Base-by-base conservation (phyloP, 1,140 invertebrate genomes). In the Neomicropteryx cornuta region DNA sequence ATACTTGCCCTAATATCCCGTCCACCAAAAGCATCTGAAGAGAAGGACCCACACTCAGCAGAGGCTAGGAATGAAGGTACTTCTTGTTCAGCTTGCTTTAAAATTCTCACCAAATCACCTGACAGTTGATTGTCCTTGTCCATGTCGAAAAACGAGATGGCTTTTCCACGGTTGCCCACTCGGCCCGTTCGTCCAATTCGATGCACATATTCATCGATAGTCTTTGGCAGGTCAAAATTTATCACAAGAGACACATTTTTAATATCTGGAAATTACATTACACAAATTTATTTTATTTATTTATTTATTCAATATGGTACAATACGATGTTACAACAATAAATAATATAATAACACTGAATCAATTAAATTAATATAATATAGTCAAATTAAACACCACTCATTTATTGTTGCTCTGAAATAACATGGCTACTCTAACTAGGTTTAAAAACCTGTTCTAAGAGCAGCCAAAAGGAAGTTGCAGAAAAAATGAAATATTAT, bases 171-270 rank as follows among this genome's bases (percentile, higher is more conserved):
- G 60, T 97, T 94, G 1, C 94, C 93, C 16, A 96, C 84, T 27
- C 93, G 76, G 2, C 93, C 94, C 13, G 93, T 97, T 49, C 93
- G 70, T 1, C 94, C 94, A 52, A 97, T 96, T 30, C 93, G 72
- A 65, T 97, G 94, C 4, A 96, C 89, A 55, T 97, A 97, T 40
- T 94, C 89, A 42, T 94, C 89, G 40, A 95, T 85, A 18, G 70
- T 70, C 38, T 79, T 79, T 0, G 93, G 92, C 44, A 97, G 53
- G 58, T 97, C 92, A 53, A 81, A 97, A 57, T 97, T 97, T 4
- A 97, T 79, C 0, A 97, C 93, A 50, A 90, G 83, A 33, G 77
- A 71, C 0, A 94, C 83, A 36, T 81, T 78, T 31, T 78, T 79
- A 30, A 92, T 90, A 58, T 92, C 87, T 58, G 57, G 18, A 58